Evolutionary conservation across 2,797 vertebrate species (phyloP).

Genomic region (Aeoliscus strigatus): DNA sequence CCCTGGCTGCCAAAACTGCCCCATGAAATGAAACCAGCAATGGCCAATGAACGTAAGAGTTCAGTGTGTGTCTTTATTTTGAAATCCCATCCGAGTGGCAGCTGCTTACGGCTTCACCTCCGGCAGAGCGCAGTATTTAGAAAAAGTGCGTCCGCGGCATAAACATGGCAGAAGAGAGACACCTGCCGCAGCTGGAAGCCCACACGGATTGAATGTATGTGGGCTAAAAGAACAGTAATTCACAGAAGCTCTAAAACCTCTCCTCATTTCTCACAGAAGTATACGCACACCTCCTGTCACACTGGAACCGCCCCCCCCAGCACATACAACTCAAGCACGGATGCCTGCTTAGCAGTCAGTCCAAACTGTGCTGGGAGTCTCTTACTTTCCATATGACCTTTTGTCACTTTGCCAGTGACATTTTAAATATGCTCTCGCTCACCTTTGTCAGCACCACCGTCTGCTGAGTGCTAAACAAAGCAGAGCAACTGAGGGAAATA

Average conservation of each 20-base stretch:
- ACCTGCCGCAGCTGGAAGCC: neutral
- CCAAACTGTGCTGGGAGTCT: conserved; percentile 69
- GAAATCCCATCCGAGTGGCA: conserved; percentile 20
- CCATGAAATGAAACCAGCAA: neutral
- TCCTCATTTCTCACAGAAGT: conserved; percentile 6
- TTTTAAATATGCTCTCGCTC: conserved; percentile 73
- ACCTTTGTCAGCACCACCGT: conserved; percentile 67
- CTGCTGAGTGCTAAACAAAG: conserved; percentile 70
- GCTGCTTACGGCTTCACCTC: conserved; percentile 40
- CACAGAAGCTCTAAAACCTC: conserved; percentile 6
- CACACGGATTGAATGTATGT: conserved; percentile 4
- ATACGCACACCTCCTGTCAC: conserved; percentile 10
- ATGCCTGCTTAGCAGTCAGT: conserved; percentile 71
- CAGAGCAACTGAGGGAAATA: conserved; percentile 41
- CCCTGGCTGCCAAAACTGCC: neutral
- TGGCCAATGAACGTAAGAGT: too few species aligned
- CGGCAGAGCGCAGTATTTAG: conserved; percentile 24
- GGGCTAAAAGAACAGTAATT: conserved; percentile 1
- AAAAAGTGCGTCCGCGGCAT: conserved; percentile 22
- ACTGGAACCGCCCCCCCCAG: conserved; percentile 17
- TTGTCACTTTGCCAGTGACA: conserved; percentile 75
- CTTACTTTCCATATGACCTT: conserved; percentile 77
- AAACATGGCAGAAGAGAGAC: conserved; percentile 20
- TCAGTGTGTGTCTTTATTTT: conserved; percentile 14
- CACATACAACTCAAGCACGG: conserved; percentile 20